These are phyloP conservation scores for Eilema caniola DNA, from an alignment of 2,888 invertebrate genomes.

Conservation along the genomic window DNA sequence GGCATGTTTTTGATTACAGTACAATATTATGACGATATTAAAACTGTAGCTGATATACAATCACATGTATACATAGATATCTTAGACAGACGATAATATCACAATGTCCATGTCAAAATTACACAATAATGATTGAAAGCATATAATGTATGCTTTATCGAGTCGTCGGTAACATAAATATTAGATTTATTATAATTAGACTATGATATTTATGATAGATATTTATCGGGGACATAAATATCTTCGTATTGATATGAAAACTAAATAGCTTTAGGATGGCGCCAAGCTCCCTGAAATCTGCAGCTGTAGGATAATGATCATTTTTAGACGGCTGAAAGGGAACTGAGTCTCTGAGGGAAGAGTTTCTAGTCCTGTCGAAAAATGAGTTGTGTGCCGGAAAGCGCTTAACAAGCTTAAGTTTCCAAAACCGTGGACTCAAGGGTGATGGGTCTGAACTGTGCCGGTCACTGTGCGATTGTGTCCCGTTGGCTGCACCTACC, in stretches of 20 bases:
- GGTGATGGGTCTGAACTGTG: neutral
- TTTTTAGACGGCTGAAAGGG: neutral
- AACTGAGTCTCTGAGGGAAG: no score
- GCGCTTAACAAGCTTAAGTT: neutral
- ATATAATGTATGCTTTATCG: neutral
- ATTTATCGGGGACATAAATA: constrained; percentile 4
- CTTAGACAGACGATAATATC: neutral
- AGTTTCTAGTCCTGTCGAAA: neutral
- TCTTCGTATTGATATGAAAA: neutral
- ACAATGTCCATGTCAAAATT: neutral
- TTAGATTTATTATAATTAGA: constrained; percentile 1
- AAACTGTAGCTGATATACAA: neutral
- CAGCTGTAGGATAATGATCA: no score
- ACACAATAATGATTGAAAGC: constrained; percentile 4
- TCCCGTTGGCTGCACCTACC: neutral
- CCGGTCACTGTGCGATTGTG: neutral
- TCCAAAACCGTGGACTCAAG: neutral
- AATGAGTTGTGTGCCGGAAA: neutral
- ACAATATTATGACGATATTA: constrained; percentile 2
- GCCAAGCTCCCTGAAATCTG: neutral
- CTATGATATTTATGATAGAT: neutral
- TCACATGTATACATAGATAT: neutral
- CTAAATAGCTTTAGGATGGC: neutral
- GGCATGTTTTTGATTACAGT: constrained; percentile 11
- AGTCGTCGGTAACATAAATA: neutral